Base-by-base conservation (phyloP, 2,113 vertebrate genomes). In the Fregetta grallaria region DNA sequence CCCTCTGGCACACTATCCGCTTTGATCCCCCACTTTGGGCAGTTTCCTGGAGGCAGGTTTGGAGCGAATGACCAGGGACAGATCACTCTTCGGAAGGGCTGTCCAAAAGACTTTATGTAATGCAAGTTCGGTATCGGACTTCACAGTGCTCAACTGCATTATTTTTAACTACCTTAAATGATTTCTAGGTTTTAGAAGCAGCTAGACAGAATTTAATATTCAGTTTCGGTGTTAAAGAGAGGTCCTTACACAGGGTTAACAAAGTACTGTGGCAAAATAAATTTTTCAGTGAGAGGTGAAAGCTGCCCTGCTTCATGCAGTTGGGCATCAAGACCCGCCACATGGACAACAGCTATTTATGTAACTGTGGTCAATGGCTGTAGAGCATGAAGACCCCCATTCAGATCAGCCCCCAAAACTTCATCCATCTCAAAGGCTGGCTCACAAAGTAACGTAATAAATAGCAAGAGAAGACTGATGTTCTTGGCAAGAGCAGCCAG, bases 401-500 rank as follows among this genome's bases (percentile, higher is more conserved):
- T 96, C 83, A 96, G 56, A 87, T 45, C 73, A 88, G 76, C 14
- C 25, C 62, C 79, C 40, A 30, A 84, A 80, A 77, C 32, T 47
- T 22, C 29, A 30, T 15, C 65, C 53, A 29, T 67, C 76, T 94
- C 70, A 92, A 90, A 96, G 62, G 80, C 36, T 86, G 68, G 66
- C 63, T 94, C 79, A 76, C 56, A 74, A 92, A 88, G 10, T 82
- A 87, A 36, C 77, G 63, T 50, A 81, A 92, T 79, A 95, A 91
- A 92, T 20, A 87, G 56, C 30, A 83, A 44, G 65, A 72, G 70
- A 66, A 92, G 86, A 78, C 1, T 94, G 85, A 88, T 97, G 82
- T 83, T 97, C 76, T 96, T 97, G 86, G 96, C 96, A 96, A 80
- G 90, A 95, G 87, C 67, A 77, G 89, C 1, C 29, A 92, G 88